phyloP scores from a whole-genome alignment of 2,888 invertebrate species.

The Hydraecia micacea region DNA sequence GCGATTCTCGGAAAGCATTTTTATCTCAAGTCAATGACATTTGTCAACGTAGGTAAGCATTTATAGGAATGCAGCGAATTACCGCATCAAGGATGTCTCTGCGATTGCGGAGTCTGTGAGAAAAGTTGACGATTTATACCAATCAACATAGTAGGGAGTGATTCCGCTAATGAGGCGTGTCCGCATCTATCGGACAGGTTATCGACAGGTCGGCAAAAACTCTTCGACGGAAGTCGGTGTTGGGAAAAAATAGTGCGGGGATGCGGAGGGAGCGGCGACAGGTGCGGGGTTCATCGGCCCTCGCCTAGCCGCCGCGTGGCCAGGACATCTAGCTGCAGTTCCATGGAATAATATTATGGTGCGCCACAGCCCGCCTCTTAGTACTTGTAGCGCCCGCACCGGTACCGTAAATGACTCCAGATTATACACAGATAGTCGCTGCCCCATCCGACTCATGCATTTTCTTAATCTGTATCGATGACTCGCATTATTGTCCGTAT shows the following conservation, averaged over 20 bases:
- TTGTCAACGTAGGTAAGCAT: conserved; percentile 68
- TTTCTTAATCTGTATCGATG: conserved; percentile 56
- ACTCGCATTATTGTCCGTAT: conserved; percentile 34
- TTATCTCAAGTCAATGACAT: conserved; percentile 77
- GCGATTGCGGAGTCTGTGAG: conserved; percentile 64
- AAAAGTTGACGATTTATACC: conserved; percentile 75
- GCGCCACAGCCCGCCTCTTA: conserved; percentile 69
- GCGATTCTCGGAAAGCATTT: conserved; percentile 70
- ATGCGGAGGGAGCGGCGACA: conserved; percentile 81
- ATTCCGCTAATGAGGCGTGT: conserved; percentile 87
- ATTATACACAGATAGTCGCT: conserved; percentile 65
- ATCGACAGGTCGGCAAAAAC: conserved; percentile 87
- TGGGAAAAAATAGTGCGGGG: conserved; percentile 85
- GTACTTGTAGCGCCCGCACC: conserved; percentile 71
- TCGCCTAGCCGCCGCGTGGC: conserved; percentile 69
- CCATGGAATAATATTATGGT: conserved; percentile 79
- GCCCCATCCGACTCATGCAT: conserved; percentile 39
- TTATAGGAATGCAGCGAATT: conserved; percentile 76
- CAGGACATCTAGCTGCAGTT: conserved; percentile 76
- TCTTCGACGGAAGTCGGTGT: conserved; percentile 84
- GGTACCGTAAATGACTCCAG: conserved; percentile 75
- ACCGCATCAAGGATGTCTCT: conserved; percentile 71
- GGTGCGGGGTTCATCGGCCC: conserved; percentile 88
- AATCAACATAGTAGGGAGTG: conserved; percentile 77
- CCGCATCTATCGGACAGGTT: conserved; percentile 86